Conservation (phyloP, 2,113 vertebrate species). For the Gopherus evgoodei region DNA sequence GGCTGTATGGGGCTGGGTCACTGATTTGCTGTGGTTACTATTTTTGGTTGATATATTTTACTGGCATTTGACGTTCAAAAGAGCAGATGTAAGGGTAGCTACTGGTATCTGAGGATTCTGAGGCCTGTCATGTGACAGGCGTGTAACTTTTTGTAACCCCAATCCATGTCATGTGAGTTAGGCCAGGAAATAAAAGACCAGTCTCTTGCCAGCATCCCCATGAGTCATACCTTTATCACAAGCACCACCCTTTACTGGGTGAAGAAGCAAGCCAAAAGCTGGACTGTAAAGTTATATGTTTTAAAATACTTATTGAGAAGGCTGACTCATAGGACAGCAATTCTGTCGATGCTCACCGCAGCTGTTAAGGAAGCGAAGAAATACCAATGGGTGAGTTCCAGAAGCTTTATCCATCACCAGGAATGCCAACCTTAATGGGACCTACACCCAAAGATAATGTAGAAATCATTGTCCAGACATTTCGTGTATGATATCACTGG, state of each 20-base stretch:
- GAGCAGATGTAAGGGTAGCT: rapidly evolving
- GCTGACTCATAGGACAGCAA: conserved; percentile 26
- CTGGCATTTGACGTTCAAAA: background rate
- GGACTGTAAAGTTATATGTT: background rate
- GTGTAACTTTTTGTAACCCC: background rate
- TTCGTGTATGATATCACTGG: background rate
- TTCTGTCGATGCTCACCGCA: background rate
- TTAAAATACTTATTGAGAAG: background rate
- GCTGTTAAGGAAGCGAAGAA: rapidly evolving
- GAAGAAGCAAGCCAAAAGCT: rapidly evolving
- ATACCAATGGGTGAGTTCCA: background rate
- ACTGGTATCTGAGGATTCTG: rapidly evolving
- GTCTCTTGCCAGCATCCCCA: rapidly evolving
- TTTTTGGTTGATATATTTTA: background rate
- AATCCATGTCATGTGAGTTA: background rate
- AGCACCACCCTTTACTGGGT: rapidly evolving
- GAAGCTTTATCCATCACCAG: background rate
- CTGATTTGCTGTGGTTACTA: background rate
- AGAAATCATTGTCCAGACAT: background rate
- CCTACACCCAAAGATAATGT: background rate
- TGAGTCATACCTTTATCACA: rapidly evolving
- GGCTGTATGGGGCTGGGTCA: background rate
- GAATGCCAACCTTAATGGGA: background rate
- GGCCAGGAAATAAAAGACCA: background rate
- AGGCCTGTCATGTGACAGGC: background rate